phyloP scores from a whole-genome alignment of 2,888 invertebrate genomes.

The Papilio elwesi region DNA sequence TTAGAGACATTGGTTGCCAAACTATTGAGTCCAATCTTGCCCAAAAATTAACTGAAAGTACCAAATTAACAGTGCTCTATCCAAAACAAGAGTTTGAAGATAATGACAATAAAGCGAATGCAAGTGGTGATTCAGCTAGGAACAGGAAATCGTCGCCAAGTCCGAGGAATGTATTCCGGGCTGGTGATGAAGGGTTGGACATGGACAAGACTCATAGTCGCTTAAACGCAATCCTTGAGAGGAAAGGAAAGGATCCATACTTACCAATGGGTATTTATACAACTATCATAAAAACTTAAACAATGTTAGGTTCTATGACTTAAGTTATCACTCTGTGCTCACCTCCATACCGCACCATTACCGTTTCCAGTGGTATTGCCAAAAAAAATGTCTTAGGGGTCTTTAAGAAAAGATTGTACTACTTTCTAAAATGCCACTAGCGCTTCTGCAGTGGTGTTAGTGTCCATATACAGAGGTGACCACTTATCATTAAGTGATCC shows the following conservation, averaged over 20 bases:
- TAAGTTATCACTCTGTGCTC: too few relatives aligned
- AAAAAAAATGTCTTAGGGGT: too few relatives aligned
- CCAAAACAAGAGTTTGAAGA: slow-evolving; percentile 68
- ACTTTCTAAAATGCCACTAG: too few relatives aligned
- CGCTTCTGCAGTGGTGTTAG: too few relatives aligned
- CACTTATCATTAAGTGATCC: too few relatives aligned
- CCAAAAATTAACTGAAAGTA: slow-evolving; percentile 67
- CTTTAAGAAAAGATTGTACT: too few relatives aligned
- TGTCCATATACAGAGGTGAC: too few relatives aligned
- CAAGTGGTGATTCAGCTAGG: slow-evolving; percentile 69
- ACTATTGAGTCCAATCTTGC: slow-evolving; percentile 72
- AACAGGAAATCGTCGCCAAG: slow-evolving; percentile 53
- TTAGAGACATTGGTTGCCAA: slow-evolving; percentile 76
- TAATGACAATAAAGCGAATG: slow-evolving; percentile 69
- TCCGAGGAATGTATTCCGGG: slow-evolving; percentile 54
- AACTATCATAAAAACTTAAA: neutral
- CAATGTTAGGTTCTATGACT: neutral
- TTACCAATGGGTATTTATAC: slow-evolving; percentile 67
- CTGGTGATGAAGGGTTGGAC: slow-evolving; percentile 64
- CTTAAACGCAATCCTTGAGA: slow-evolving; percentile 73
- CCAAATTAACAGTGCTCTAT: slow-evolving; percentile 77
- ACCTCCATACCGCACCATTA: too few relatives aligned
- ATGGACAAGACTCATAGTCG: slow-evolving; percentile 67
- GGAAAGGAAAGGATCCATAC: slow-evolving; percentile 75
- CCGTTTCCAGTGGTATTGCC: too few relatives aligned